A percentile compares a stretch with the other conserved stretches of the same genome.
phyloP scores from a whole-genome alignment of 1,140 invertebrate genomes.

The Diachasmimorpha longicaudata region DNA sequence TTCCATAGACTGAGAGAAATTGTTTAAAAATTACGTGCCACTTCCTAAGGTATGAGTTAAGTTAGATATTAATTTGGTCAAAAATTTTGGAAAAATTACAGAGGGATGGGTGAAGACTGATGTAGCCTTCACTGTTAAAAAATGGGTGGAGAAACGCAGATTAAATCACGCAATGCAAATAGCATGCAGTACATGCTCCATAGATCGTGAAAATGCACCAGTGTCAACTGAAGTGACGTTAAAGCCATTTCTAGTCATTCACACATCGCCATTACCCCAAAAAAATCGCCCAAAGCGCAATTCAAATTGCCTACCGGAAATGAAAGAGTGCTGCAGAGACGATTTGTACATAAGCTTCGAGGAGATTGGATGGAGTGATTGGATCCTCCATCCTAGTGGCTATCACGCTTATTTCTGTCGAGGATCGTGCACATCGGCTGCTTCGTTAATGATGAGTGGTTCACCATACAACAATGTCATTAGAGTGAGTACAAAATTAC shows the following conservation, averaged over 20 bases:
- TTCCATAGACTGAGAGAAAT: too few relatives aligned
- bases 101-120: constrained; percentile 84
- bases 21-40: too few relatives aligned
- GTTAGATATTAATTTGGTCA: too few relatives aligned
- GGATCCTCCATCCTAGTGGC: constrained; percentile 80
- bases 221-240: constrained; percentile 69
- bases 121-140: constrained; percentile 72
- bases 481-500: constrained; percentile 64
- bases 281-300: constrained; percentile 69
- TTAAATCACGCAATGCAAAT: constrained; percentile 74
- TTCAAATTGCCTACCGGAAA: constrained; percentile 72
- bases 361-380: constrained; percentile 86
- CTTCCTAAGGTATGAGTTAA: too few relatives aligned
- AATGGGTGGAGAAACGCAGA: constrained; percentile 74
- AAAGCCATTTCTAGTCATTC: constrained; percentile 77
- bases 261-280: constrained; percentile 64
- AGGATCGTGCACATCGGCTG: constrained; percentile 75
- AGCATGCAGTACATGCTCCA: constrained; percentile 77
- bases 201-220: constrained; percentile 66
- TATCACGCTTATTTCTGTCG: constrained; percentile 87
- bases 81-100: constrained; percentile 46
- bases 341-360: constrained; percentile 81
- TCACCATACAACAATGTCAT: constrained; percentile 75
- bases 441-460: constrained; percentile 70
- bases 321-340: constrained; percentile 82